These are phyloP conservation scores for Cavia aperea DNA, from an alignment of 2,113 vertebrate genomes.

Conservation along the genomic window DNA sequence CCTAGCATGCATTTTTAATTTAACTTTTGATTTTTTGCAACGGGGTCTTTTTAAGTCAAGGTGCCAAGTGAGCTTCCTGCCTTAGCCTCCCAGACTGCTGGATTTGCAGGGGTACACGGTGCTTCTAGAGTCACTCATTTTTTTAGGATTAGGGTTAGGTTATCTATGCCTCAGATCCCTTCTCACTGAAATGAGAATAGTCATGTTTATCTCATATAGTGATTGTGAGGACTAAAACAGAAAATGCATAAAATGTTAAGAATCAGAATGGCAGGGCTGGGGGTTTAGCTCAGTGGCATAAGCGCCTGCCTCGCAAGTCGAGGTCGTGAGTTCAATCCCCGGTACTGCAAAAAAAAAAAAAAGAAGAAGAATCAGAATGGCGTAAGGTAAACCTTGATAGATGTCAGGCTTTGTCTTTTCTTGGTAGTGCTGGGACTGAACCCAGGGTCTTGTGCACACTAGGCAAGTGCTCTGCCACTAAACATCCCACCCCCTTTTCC, in stretches of 20 bases:
- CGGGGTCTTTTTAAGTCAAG: neutral
- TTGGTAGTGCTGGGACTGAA: neutral
- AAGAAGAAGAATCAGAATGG: neutral
- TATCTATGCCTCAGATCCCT: neutral
- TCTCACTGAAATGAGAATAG: neutral
- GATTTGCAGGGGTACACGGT: neutral
- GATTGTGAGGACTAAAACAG: neutral
- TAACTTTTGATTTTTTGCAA: neutral
- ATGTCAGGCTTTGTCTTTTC: neutral
- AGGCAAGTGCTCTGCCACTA: neutral
- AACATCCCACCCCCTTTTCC: neutral
- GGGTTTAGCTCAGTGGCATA: too few species aligned
- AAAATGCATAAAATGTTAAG: neutral
- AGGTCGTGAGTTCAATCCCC: too few species aligned
- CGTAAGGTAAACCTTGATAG: neutral
- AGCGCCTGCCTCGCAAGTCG: too few species aligned
- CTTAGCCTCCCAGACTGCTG: neutral
- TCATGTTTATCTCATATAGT: neutral
- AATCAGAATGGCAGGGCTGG: neutral
- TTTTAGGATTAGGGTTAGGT: neutral
- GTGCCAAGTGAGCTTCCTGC: neutral
- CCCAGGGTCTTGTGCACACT: neutral
- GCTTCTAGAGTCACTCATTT: neutral
- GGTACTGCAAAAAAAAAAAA: too few species aligned
- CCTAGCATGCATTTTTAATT: neutral